A percentile compares a stretch with the other conserved stretches of the same genome.
Conservation (phyloP, 1,140 invertebrate genomes). For the Hydropsyche tenuis region DNA sequence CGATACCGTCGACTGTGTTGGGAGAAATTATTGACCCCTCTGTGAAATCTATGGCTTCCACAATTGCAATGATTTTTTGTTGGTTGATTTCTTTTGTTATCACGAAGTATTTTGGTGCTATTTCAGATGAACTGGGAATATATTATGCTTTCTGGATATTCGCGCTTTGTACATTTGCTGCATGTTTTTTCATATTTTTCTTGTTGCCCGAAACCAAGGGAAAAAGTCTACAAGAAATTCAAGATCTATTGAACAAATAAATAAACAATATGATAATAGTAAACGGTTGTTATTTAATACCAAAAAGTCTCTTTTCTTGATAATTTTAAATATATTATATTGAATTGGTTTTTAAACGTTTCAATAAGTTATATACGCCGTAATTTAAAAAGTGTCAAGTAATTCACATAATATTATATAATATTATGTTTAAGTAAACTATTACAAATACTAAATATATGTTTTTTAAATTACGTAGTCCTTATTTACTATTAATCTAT, state of each 20-base stretch:
- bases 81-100: conserved; percentile 82
- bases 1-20: conserved; percentile 84
- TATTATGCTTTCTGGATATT: conserved; percentile 83
- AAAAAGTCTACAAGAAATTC: conserved; percentile 78
- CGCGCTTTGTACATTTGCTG: conserved; percentile 69
- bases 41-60: conserved; percentile 76
- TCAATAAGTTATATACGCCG: too few species aligned
- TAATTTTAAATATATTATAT: background rate
- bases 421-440: too few species aligned
- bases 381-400: too few species aligned
- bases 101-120: conserved; percentile 74
- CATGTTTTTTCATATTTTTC: conserved; percentile 66
- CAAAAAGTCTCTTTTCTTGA: background rate
- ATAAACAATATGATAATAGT: background rate
- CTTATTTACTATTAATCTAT: too few species aligned
- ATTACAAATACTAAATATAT: too few species aligned
- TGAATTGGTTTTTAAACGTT: too few species aligned
- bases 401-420: too few species aligned
- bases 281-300: background rate
- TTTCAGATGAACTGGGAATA: conserved; percentile 67
- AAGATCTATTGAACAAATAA: conserved; percentile 68
- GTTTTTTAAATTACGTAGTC: too few species aligned
- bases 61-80: conserved; percentile 75
- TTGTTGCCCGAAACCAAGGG: conserved; percentile 85
- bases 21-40: conserved; percentile 81